Percentiles rank a stretch among this genome's conserved stretches.
These are phyloP conservation scores for Eulemur macaco DNA, from an alignment of 2,113 vertebrate genomes.

Conservation along the genomic window DNA sequence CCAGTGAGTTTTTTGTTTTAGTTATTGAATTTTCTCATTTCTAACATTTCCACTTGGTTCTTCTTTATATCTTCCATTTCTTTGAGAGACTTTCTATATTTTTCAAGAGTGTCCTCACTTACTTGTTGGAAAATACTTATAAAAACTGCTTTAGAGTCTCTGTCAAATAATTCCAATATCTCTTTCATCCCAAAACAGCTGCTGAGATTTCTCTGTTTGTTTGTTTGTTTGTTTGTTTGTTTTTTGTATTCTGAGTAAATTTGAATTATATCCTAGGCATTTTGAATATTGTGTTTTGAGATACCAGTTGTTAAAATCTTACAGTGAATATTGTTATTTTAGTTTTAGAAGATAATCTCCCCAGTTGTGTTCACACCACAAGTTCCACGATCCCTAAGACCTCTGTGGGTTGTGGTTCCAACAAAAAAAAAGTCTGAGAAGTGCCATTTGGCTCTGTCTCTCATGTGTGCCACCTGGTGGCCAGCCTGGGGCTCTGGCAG, in stretches of 20 bases:
- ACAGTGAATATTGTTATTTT: neutral
- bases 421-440: neutral
- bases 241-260: neutral
- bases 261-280: neutral
- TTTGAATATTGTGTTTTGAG: neutral
- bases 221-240: too few relatives aligned
- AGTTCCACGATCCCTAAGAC: neutral
- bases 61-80: neutral
- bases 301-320: neutral
- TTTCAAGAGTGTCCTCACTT: neutral
- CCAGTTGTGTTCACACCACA: neutral
- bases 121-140: neutral
- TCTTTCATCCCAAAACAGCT: neutral
- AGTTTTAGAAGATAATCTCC: neutral
- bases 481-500: neutral
- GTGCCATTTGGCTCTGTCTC: neutral
- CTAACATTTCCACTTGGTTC: neutral
- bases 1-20: neutral
- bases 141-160: neutral
- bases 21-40: neutral
- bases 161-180: neutral
- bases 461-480: neutral
- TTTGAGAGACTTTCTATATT: neutral
- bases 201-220: neutral
- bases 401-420: neutral